Evolutionary conservation across 2,797 vertebrate genomes (phyloP).

Genomic region (Danio jaintianensis): DNA sequence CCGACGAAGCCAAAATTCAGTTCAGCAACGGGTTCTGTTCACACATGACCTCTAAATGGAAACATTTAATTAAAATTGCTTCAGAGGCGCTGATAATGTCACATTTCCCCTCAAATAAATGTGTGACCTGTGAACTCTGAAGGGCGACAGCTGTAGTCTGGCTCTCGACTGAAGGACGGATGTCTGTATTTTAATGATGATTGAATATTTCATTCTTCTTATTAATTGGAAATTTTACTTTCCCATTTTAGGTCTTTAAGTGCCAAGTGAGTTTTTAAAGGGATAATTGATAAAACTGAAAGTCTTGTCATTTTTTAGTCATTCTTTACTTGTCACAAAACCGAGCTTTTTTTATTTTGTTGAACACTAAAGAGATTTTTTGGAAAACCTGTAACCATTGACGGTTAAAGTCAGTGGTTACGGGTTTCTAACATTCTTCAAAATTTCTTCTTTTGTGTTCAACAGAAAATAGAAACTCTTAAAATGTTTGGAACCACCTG

Average conservation of each 20-base stretch:
- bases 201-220: background rate
- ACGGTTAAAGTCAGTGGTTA: no score
- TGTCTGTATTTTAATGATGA: background rate
- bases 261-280: background rate
- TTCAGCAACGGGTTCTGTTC: background rate
- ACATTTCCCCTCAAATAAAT: constrained; percentile 12
- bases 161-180: background rate
- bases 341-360: no score
- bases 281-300: no score
- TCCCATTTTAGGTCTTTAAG: background rate
- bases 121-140: background rate
- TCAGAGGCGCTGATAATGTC: background rate
- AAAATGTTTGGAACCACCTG: no score
- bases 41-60: constrained; percentile 24
- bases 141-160: background rate
- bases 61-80: background rate
- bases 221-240: background rate
- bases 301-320: no score
- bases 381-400: no score
- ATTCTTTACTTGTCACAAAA: no score
- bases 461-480: no score
- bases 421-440: no score
- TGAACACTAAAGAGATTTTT: no score
- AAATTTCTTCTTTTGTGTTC: no score
- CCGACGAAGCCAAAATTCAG: background rate